phyloP scores from a whole-genome alignment of 2,113 vertebrate genomes.

The Antechinus stuartii region DNA sequence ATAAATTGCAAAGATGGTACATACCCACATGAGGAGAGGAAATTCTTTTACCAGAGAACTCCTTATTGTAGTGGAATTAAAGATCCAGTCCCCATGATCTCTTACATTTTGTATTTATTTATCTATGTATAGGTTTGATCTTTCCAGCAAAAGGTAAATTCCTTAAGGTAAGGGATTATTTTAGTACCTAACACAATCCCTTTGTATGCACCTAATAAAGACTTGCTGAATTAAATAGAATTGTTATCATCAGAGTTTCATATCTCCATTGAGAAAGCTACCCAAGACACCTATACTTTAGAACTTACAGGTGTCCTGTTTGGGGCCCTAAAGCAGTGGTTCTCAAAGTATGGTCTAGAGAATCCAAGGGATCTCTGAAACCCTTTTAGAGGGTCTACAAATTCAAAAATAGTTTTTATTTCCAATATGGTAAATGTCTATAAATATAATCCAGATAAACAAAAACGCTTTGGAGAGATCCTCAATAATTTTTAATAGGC shows the following conservation, averaged over 20 bases:
- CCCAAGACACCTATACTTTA: not conserved
- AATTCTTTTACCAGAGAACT: not conserved
- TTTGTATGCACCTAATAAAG: not conserved
- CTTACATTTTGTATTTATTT: not conserved
- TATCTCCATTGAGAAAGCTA: not conserved
- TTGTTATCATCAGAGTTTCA: not conserved
- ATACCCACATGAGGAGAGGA: not conserved
- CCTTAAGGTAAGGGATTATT: not conserved
- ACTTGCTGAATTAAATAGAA: not conserved
- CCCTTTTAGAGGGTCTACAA: no score
- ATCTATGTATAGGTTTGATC: not conserved
- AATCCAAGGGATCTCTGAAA: no score
- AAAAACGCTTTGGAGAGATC: no score
- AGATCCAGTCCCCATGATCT: not conserved
- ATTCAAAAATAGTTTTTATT: no score
- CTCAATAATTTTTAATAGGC: no score
- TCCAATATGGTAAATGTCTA: no score
- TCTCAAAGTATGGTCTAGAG: no score
- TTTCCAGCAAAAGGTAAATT: not conserved
- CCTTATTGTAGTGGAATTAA: not conserved
- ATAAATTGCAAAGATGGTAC: not conserved
- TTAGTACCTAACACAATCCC: not conserved
- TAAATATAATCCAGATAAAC: no score
- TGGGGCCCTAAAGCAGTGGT: not conserved
- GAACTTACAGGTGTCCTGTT: not conserved